Base-by-base conservation (phyloP, 1,140 invertebrate genomes). In the Zeugodacus cucurbitae region DNA sequence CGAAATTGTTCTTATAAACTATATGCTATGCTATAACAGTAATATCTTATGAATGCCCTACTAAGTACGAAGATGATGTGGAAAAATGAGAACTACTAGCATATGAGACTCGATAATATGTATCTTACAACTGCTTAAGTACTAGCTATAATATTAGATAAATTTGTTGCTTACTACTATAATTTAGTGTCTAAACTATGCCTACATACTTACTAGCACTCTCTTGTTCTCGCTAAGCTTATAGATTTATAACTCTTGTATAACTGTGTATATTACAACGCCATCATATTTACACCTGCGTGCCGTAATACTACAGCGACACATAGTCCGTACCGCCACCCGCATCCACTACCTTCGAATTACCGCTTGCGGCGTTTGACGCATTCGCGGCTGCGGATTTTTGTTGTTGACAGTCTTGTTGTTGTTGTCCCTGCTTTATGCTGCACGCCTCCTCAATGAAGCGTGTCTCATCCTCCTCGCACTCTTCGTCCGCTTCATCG, bases 401-500 rank as follows among this genome's bases (percentile, higher is more conserved):
- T 17, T 89, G 89, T 29, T 88, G 89, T 26, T 88, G 82, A 26
- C 87, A 87, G 67, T 89, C 62, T 87, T 89, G 88, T 88, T 90
- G 89, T 29, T 88, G 44, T 22, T 86, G 64, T 26, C n/a, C 57
- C 34, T 88, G 86, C 67, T 85, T 87, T 44, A 86, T 88, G 37
- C 59, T 29, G 8, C 88, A 87, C 89, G 82, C 85, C 5, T 88
- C 88, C 59, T 93, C 91, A 67, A 90, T 92, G 78, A 93, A 93
- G 10, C 91, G 90, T 2, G 91, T 93, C 58, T 93, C 92, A 48
- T 90, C 91, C 87, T 93, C 92, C 62, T 90, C 88, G 6, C 89
- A 87, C 67, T 92, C 91, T 70, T 92, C 95, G 90, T 97, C 96
- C 48, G 96, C 91, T 70, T 92, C 95, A 90, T 97, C 96, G 48